Evolutionary conservation across 2,888 invertebrate genomes (phyloP).

Genomic region (Zeuzera pyrina): DNA sequence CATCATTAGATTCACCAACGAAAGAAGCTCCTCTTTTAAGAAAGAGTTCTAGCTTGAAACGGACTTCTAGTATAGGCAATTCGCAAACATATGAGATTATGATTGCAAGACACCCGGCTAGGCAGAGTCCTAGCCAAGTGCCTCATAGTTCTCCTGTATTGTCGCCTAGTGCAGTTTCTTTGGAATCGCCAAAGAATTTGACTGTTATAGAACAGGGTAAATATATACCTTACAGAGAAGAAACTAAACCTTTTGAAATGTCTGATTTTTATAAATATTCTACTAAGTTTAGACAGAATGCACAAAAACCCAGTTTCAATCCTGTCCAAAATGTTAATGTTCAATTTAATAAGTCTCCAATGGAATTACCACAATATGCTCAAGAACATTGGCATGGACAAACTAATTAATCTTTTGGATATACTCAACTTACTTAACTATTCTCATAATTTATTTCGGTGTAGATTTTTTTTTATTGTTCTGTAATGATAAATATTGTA

Average conservation of each 20-base stretch:
- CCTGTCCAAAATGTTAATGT: conserved; percentile 33
- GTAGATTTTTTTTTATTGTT: too few species aligned
- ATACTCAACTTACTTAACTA: too few species aligned
- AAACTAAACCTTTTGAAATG: conserved; percentile 98
- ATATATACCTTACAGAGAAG: conserved; percentile 93
- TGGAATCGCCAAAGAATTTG: conserved; percentile 86
- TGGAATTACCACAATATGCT: conserved; percentile 54
- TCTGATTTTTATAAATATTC: conserved; percentile 98
- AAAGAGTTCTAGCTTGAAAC: conserved; percentile 60
- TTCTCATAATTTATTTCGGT: too few species aligned
- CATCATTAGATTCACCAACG: conserved; percentile 75
- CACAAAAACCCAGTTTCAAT: conserved; percentile 36
- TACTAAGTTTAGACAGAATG: conserved; percentile 86
- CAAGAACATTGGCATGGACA: conserved; percentile 60
- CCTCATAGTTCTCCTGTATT: conserved; percentile 49
- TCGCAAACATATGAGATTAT: conserved; percentile 64
- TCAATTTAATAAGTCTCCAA: conserved; percentile 52
- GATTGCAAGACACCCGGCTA: conserved; percentile 58
- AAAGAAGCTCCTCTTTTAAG: conserved; percentile 44
- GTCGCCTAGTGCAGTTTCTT: conserved; percentile 67
- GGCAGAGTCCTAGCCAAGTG: conserved; percentile 54
- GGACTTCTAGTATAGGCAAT: conserved; percentile 70
- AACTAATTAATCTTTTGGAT: conserved; percentile 39
- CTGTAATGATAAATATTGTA: too few species aligned
- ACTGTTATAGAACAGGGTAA: conserved; percentile 91